Conservation (phyloP, 2,797 vertebrate genomes). For the Syndactyla subalaris region DNA sequence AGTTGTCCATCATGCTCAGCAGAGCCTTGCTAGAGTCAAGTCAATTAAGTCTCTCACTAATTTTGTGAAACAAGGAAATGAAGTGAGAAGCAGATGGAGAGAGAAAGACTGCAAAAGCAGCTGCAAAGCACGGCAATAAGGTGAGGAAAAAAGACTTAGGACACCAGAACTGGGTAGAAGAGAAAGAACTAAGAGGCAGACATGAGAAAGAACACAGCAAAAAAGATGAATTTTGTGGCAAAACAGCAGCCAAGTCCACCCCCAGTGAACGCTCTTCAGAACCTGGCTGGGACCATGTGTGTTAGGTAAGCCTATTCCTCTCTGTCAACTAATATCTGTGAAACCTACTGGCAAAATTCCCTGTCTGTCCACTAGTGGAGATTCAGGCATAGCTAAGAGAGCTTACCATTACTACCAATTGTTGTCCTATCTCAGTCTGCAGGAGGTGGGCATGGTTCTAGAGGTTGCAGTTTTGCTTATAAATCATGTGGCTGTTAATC, state of each 20-base stretch:
- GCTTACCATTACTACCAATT: background rate
- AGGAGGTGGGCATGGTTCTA: background rate
- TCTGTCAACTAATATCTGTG: background rate
- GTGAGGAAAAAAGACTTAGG: background rate
- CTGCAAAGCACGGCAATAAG: background rate
- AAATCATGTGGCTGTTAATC: background rate
- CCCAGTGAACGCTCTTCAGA: background rate
- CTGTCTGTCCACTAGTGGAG: background rate
- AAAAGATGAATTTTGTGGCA: background rate
- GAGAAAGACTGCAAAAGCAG: background rate
- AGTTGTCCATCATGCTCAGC: background rate
- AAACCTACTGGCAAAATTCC: background rate
- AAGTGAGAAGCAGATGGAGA: background rate
- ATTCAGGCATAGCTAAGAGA: background rate
- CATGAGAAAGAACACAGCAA: background rate
- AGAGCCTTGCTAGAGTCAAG: background rate
- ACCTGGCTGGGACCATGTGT: background rate
- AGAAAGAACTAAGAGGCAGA: background rate
- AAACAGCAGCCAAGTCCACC: background rate
- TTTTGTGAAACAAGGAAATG: background rate
- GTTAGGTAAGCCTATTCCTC: background rate
- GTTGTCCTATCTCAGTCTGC: background rate
- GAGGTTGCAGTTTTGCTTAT: background rate
- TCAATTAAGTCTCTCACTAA: background rate
- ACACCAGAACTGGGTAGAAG: background rate